A percentile compares a stretch with the other conserved stretches of the same genome.
These are phyloP conservation scores for Piprites chloris DNA, from an alignment of 2,113 vertebrate genomes.

Conservation along the genomic window DNA sequence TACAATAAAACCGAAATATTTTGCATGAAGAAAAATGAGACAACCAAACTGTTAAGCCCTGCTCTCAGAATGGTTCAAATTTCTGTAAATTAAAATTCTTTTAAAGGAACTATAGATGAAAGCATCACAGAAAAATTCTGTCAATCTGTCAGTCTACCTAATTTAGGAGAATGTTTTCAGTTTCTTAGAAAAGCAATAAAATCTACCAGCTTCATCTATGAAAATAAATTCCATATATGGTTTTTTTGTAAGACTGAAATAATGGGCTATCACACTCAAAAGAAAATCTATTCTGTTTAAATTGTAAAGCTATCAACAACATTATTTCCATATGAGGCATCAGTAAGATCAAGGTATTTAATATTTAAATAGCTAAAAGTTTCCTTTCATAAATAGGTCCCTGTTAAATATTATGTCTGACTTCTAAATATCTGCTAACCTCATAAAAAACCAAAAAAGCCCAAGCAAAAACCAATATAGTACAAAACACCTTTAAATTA, in stretches of 20 bases:
- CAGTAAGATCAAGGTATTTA: not conserved
- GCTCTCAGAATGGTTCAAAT: not conserved
- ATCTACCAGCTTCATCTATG: not conserved
- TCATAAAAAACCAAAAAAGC: not conserved
- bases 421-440: not conserved
- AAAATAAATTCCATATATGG: not conserved
- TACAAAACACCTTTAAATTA: not conserved
- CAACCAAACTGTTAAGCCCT: not conserved
- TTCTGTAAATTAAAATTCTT: not conserved
- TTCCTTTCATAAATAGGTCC: not conserved
- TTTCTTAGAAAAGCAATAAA: not conserved
- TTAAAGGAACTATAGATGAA: not conserved
- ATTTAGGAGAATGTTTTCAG: not conserved
- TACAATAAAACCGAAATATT: not conserved
- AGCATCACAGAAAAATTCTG: not conserved
- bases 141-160: not conserved
- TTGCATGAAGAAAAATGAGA: not conserved
- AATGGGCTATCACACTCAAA: not conserved
- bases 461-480: not conserved
- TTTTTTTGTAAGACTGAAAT: not conserved
- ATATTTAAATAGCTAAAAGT: not conserved
- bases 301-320: not conserved
- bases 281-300: not conserved
- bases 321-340: not conserved
- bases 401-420: not conserved